Evolutionary conservation across 1,140 invertebrate species (phyloP).

Genomic region (Drosophila dunni): DNA sequence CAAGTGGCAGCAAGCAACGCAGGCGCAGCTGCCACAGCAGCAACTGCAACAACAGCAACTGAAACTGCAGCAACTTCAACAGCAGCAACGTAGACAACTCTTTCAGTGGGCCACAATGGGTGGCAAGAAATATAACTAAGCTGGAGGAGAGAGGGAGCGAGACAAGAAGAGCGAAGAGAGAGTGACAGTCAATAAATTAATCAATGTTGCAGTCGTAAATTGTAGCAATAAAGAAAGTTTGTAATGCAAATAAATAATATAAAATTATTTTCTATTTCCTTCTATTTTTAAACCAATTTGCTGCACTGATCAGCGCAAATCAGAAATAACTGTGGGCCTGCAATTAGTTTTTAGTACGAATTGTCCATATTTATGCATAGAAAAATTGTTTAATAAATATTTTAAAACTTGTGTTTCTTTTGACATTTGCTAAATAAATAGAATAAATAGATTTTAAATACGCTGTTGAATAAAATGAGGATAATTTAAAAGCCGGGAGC

Average conservation of each 20-base stretch:
- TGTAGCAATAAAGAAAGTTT: too few relatives aligned
- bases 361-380: too few relatives aligned
- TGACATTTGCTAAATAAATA: constrained; percentile 70
- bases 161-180: too few relatives aligned
- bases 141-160: too few relatives aligned
- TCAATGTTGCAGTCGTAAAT: too few relatives aligned
- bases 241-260: constrained; percentile 27
- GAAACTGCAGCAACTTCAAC: constrained; percentile 3
- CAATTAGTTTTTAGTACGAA: too few relatives aligned
- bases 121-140: constrained; percentile 29
- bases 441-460: constrained; percentile 59
- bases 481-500: constrained; percentile 45
- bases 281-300: too few relatives aligned
- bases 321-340: too few relatives aligned
- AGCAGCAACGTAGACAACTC: constrained; percentile 27
- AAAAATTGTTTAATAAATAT: too few relatives aligned
- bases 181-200: too few relatives aligned
- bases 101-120: constrained; percentile 47
- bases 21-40: constrained; percentile 1
- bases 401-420: too few relatives aligned
- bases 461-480: not conserved
- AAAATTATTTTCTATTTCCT: constrained; percentile 12
- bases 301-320: too few relatives aligned
- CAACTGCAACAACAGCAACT: constrained; percentile 12
- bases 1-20: constrained; percentile 12